A percentile compares a stretch with the other conserved stretches of the same genome.
phyloP scores from a whole-genome alignment of 1,140 invertebrate genomes.

The Epicauta chinensis region DNA sequence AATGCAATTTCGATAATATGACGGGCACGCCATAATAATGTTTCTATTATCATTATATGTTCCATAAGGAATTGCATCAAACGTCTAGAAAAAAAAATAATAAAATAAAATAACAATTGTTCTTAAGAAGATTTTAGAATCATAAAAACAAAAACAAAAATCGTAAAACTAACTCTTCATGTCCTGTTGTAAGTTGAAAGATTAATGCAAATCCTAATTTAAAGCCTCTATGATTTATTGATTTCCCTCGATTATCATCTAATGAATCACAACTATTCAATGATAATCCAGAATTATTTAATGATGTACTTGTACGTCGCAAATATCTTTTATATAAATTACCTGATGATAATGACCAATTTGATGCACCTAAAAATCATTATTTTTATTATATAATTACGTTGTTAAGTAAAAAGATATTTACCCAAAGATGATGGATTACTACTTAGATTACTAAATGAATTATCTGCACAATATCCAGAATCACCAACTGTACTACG shows the following conservation, averaged over 20 bases:
- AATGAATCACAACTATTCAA: constrained; percentile 20
- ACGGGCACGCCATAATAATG: constrained; percentile 66
- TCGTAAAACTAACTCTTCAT: constrained; percentile 49
- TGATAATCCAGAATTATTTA: constrained; percentile 23
- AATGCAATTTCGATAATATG: constrained; percentile 55
- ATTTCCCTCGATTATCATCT: constrained; percentile 11
- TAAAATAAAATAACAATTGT: constrained; percentile 1
- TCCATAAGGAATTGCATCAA: constrained; percentile 59
- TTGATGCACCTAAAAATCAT: constrained; percentile 11
- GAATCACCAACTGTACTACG: constrained; percentile 35
- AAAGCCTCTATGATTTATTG: constrained; percentile 36
- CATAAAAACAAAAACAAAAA: constrained; percentile 1
- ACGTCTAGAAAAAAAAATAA: constrained; percentile 5
- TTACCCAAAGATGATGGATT: constrained; percentile 1
- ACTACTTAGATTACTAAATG: constrained; percentile 23
- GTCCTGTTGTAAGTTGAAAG: constrained; percentile 44
- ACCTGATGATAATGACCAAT: constrained; percentile 28
- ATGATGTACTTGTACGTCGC: constrained; percentile 27
- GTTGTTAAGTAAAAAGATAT: background rate
- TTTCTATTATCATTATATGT: constrained; percentile 72
- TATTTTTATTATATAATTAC: background rate
- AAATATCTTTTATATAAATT: constrained; percentile 31
- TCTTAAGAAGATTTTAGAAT: too few relatives aligned
- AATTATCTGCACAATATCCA: constrained; percentile 32
- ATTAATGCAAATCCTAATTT: constrained; percentile 54